Conservation (phyloP, 1,140 invertebrate species). For the Agrilus planipennis region DNA sequence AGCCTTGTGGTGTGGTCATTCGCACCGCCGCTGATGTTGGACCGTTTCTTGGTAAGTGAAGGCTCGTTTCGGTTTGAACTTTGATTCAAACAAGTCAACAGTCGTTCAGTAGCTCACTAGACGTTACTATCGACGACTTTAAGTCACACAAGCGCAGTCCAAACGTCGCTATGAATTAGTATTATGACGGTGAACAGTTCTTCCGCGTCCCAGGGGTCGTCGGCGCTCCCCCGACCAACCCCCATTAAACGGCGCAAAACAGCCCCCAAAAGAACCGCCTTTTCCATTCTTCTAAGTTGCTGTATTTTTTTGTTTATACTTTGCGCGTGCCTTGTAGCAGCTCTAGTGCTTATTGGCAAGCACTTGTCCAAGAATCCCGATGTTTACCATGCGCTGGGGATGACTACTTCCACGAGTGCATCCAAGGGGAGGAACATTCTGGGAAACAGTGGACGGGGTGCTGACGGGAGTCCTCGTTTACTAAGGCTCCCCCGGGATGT, state of each 20-base stretch:
- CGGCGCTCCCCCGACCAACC: slow-evolving; percentile 1
- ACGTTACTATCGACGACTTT: slow-evolving; percentile 2
- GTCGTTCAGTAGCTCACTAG: neutral
- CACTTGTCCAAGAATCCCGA: slow-evolving; percentile 15
- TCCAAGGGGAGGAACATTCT: slow-evolving; percentile 10
- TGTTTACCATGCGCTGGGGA: neutral
- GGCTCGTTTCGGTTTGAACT: too few relatives aligned
- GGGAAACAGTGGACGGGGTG: too few relatives aligned
- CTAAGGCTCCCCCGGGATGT: slow-evolving; percentile 52
- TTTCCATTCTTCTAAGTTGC: slow-evolving; percentile 31
- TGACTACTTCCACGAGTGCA: slow-evolving; percentile 14
- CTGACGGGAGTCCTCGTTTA: neutral
- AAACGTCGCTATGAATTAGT: neutral
- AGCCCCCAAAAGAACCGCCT: slow-evolving; percentile 14
- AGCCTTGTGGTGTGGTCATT: too few relatives aligned
- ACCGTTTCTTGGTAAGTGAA: too few relatives aligned
- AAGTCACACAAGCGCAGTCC: slow-evolving; percentile 1
- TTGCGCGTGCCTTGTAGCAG: slow-evolving; percentile 35
- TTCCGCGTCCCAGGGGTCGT: slow-evolving; percentile 3
- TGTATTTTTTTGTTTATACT: slow-evolving; percentile 37
- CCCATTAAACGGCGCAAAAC: slow-evolving; percentile 8
- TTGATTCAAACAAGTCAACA: too few relatives aligned
- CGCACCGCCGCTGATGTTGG: too few relatives aligned
- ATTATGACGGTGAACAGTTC: neutral
- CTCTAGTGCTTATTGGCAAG: slow-evolving; percentile 37